Conservation (phyloP, 2,797 vertebrate species). For the Manis javanica region DNA sequence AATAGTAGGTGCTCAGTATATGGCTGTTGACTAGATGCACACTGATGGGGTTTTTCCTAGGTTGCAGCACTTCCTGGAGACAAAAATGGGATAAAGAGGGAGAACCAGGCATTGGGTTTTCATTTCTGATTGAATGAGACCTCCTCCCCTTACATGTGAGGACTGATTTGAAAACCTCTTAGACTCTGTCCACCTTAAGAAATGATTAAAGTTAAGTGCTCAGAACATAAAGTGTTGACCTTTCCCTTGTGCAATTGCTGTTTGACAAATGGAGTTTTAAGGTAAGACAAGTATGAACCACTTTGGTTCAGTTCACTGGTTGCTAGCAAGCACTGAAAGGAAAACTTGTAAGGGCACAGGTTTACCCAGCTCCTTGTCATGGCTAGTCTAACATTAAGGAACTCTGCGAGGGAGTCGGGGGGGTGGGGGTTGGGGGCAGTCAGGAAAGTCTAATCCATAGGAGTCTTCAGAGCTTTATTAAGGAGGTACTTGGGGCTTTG, state of each 20-base stretch:
- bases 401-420: background rate
- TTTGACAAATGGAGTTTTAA: slow-evolving; percentile 64
- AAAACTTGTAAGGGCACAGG: slow-evolving; percentile 46
- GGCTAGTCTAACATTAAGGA: background rate
- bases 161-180: slow-evolving; percentile 15
- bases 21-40: background rate
- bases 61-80: background rate
- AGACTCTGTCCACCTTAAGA: background rate
- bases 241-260: slow-evolving; percentile 57
- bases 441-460: background rate
- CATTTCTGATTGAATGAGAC: background rate
- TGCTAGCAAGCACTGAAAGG: background rate
- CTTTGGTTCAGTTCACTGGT: slow-evolving; percentile 30
- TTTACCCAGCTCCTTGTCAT: slow-evolving; percentile 50
- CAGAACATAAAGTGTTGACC: slow-evolving; percentile 77
- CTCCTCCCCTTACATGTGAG: background rate
- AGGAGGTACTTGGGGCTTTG: background rate
- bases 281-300: slow-evolving; percentile 48
- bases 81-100: background rate
- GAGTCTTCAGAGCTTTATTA: background rate
- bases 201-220: slow-evolving; percentile 51
- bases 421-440: too few relatives aligned
- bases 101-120: background rate
- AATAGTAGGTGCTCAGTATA: background rate
- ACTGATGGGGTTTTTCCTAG: background rate